These are phyloP conservation scores for Agrenia bidenticulata DNA, from an alignment of 2,888 invertebrate genomes.

Conservation along the genomic window DNA sequence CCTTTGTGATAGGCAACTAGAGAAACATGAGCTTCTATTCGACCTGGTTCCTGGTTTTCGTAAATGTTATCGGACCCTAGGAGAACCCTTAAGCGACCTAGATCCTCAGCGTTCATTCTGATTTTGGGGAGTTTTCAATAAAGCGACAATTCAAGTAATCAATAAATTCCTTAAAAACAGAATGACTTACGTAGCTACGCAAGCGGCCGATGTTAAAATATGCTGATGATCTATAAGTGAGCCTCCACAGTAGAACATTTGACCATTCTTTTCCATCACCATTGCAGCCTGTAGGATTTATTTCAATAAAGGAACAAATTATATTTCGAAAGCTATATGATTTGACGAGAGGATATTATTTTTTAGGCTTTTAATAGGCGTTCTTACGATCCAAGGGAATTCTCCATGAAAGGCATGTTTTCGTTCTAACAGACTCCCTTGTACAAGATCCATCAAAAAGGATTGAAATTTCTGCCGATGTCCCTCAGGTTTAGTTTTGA, in stretches of 20 bases:
- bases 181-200: slow-evolving; percentile 76
- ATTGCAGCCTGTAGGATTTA: neutral
- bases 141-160: no score
- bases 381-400: slow-evolving; percentile 36
- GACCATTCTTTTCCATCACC: slow-evolving; percentile 61
- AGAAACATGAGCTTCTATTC: slow-evolving; percentile 75
- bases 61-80: slow-evolving; percentile 81
- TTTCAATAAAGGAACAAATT: no score
- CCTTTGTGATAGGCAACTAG: slow-evolving; percentile 81
- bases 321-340: neutral
- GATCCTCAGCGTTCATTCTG: slow-evolving; percentile 69
- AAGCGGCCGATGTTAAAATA: slow-evolving; percentile 82
- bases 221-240: slow-evolving; percentile 77
- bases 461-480: no score
- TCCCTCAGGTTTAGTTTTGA: no score
- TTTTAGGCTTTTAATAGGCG: no score
- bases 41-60: slow-evolving; percentile 70
- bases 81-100: slow-evolving; percentile 75
- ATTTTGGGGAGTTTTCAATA: no score
- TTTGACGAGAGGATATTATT: neutral
- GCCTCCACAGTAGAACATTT: slow-evolving; percentile 84
- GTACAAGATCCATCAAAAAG: no score
- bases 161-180: no score
- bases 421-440: neutral
- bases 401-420: slow-evolving; percentile 28